Conservation (phyloP, 2,113 vertebrate species). For the Pantherophis guttatus region DNA sequence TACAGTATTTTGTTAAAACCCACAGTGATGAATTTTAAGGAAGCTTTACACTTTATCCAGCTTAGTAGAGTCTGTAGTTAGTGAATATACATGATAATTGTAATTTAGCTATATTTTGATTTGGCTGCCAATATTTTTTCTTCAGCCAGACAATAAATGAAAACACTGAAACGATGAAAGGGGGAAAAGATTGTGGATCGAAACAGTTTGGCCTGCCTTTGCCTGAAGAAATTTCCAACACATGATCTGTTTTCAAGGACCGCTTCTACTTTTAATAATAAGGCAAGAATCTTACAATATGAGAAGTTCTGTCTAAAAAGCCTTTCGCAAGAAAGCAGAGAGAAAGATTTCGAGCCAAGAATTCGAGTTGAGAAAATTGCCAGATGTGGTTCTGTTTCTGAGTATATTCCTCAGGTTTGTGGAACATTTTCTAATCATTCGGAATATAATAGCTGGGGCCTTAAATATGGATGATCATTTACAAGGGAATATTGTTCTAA, state of each 20-base stretch:
- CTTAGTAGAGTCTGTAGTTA: background rate
- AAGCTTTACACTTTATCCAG: background rate
- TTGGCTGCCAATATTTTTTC: background rate
- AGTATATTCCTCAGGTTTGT: background rate
- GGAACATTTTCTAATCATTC: background rate
- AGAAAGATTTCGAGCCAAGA: background rate
- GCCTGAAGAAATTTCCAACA: background rate
- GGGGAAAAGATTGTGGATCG: background rate
- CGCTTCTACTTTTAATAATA: background rate
- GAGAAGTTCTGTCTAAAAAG: background rate
- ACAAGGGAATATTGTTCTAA: background rate
- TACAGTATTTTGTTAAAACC: background rate
- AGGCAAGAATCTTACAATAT: background rate
- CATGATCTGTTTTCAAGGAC: background rate
- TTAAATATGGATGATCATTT: background rate
- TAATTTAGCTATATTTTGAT: background rate
- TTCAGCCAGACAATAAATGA: background rate
- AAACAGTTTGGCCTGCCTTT: background rate
- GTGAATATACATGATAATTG: background rate
- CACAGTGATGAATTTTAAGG: background rate
- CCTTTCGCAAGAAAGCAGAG: background rate
- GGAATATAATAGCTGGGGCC: background rate
- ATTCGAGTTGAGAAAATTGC: background rate
- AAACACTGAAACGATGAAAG: background rate
- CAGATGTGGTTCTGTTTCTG: background rate